Conservation (phyloP, 2,113 vertebrate species). For the Ochotona curzoniae region DNA sequence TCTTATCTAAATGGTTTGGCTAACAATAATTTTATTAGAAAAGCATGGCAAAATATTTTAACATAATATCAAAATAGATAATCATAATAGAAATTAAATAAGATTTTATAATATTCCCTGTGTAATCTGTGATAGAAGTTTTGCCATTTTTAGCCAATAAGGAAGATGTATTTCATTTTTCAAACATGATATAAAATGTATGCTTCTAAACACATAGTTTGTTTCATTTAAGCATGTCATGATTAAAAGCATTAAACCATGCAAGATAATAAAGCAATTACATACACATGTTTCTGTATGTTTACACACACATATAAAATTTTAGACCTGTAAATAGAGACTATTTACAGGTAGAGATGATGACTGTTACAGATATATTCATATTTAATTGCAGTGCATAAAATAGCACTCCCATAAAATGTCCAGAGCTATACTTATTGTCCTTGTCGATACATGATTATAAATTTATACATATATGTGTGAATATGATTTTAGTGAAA, state of each 20-base stretch:
- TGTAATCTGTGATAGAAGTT: background rate
- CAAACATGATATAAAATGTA: background rate
- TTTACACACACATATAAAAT: background rate
- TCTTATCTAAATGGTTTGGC: constrained; percentile 46
- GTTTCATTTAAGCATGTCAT: background rate
- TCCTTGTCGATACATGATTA: background rate
- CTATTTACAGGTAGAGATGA: no score
- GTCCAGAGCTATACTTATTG: background rate
- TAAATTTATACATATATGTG: no score
- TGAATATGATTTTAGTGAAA: no score
- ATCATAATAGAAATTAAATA: background rate
- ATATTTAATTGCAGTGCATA: background rate
- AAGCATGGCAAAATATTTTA: background rate
- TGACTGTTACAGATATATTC: background rate
- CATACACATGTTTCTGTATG: background rate
- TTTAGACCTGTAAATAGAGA: background rate
- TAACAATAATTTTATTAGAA: constrained; percentile 1
- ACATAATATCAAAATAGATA: background rate
- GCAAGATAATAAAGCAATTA: background rate
- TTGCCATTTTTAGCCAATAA: background rate
- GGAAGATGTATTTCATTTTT: background rate
- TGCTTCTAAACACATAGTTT: background rate
- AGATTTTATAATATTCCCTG: background rate
- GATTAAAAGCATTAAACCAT: background rate
- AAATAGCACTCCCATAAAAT: background rate